A percentile compares a stretch with the other conserved stretches of the same genome.
phyloP scores from a whole-genome alignment of 2,888 invertebrate species.

The Pemphredon lugubris region DNA sequence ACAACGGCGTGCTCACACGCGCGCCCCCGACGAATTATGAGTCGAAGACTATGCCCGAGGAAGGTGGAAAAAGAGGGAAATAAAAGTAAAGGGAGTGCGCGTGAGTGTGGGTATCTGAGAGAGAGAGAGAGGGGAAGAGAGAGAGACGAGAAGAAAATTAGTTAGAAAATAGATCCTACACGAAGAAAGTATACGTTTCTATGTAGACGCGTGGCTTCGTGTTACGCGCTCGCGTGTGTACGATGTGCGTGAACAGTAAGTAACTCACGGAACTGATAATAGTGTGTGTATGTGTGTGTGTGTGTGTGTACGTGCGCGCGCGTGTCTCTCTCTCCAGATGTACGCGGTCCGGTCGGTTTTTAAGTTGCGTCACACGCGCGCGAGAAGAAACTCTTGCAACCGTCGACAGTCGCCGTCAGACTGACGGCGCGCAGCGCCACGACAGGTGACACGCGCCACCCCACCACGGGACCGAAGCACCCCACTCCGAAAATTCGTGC shows the following conservation, averaged over 20 bases:
- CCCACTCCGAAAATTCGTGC: too few relatives aligned
- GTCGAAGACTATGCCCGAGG: not conserved
- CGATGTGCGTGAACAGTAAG: not conserved
- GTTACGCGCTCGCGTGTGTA: slow-evolving; percentile 1
- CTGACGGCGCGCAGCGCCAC: slow-evolving; percentile 55
- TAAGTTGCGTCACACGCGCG: too few relatives aligned
- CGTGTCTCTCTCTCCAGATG: too few relatives aligned
- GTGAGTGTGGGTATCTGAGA: not conserved
- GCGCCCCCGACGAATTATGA: not conserved
- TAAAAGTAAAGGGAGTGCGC: not conserved
- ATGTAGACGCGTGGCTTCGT: too few relatives aligned
- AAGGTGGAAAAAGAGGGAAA: not conserved
- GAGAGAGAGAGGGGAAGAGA: not conserved
- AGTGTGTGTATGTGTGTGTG: not conserved
- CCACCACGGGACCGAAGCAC: too few relatives aligned
- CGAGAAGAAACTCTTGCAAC: slow-evolving; percentile 7
- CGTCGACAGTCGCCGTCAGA: slow-evolving; percentile 66
- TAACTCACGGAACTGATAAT: not conserved
- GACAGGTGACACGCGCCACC: slow-evolving; percentile 62
- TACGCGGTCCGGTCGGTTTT: too few relatives aligned
- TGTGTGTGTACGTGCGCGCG: not conserved
- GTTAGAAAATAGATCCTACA: not conserved
- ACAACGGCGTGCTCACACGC: slow-evolving; percentile 30
- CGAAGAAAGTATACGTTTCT: too few relatives aligned
- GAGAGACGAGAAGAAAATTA: not conserved